Evolutionary conservation across 2,797 vertebrate genomes (phyloP), one percentile per base, ranked within the genome.

Genomic region (Falco biarmicus): DNA sequence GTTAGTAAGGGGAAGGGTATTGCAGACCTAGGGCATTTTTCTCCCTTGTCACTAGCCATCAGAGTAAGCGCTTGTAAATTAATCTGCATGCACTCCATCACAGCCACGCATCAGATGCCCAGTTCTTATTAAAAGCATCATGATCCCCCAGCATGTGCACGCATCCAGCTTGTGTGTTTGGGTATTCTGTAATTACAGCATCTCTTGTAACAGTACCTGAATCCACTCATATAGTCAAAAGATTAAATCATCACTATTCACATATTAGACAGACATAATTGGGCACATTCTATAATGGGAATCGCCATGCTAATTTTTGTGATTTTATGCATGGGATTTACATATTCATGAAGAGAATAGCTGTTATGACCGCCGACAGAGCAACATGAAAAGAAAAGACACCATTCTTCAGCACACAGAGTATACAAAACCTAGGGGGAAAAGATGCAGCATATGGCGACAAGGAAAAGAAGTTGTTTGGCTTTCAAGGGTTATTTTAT

Each of bases 291-390:
- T 89, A 91, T 94, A 93, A 60, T 54, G 75, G 95, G 90, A 96
- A 96, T 85, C 90, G 73, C 95, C 96, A 96, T 94, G 93, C 95
- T 97, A 98, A 97, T 97, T 97, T 97, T 95, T 97, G 94, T 89
- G 93, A 95, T 95, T 98, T 98, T 97, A 98, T 98, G 96, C 97
- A 97, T 87, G 66, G 51, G 45, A 98, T 98, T 98, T 98, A 97
- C 98, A 98, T 98, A 98, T 98, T 98, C 97, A 98, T 98, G 97
- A 98, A 97, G 88, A 96, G 93, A 97, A 97, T 97, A 95, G 95
- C 96, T 98, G 97, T 96, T 98, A 96, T 96, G 97, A 98, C 95
- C 90, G 61, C 96, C 87, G 93, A 97, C 97, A 96, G 96, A 96
- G 92, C 92, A 96, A 96, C 96, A 95, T 86, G 92, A 96, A 96